A percentile compares a stretch with the other conserved stretches of the same genome.
These are phyloP conservation scores for Argopecten irradians DNA, from an alignment of 1,140 invertebrate species.

Conservation along the genomic window DNA sequence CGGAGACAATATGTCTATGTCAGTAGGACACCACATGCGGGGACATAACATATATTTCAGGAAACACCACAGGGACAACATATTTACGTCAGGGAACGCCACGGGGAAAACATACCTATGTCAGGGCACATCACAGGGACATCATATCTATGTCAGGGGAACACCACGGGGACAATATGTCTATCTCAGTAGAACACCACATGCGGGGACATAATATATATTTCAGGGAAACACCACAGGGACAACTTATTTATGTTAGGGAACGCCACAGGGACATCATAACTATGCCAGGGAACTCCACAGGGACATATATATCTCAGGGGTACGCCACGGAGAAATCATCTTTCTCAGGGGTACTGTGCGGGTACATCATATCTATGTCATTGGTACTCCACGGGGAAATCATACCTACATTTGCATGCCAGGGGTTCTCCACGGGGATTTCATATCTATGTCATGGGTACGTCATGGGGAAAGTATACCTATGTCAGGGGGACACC, in stretches of 20 bases:
- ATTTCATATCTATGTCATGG: neutral
- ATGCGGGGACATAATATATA: neutral
- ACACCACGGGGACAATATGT: neutral
- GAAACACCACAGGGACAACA: neutral
- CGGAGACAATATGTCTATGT: no score
- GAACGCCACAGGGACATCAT: neutral
- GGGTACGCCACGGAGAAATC: neutral
- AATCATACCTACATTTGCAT: neutral
- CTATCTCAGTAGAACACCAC: neutral
- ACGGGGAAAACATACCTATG: no score
- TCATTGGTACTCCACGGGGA: neutral
- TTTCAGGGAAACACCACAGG: neutral
- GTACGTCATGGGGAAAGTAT: neutral
- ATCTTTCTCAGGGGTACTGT: neutral
- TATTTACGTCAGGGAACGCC: neutral
- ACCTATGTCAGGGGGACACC: neutral
- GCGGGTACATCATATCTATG: neutral
- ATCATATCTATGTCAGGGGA: no score
- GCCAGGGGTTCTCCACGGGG: neutral
- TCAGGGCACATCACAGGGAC: no score
- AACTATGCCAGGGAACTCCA: neutral
- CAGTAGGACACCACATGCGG: no score
- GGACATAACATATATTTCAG: no score
- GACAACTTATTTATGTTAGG: neutral
- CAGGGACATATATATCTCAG: no score